phyloP scores from a whole-genome alignment of 2,113 vertebrate species.

The Neogale vison region DNA sequence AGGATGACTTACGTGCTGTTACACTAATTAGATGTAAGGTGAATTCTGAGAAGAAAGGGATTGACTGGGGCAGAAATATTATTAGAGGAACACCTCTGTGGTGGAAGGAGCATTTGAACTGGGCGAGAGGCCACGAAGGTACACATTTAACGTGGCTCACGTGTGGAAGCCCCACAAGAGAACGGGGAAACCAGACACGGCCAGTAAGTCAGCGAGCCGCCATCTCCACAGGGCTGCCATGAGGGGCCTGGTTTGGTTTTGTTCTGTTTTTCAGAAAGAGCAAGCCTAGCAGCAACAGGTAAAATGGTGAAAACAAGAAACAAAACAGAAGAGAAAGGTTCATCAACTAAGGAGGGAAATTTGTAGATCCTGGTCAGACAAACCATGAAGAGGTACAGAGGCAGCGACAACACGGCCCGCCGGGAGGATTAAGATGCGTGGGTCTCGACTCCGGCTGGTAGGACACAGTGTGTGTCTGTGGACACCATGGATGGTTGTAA shows the following conservation, averaged over 20 bases:
- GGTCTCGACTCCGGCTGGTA: not conserved
- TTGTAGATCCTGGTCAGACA: not conserved
- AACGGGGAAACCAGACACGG: not conserved
- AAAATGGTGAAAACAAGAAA: not conserved
- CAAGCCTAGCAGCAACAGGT: not conserved
- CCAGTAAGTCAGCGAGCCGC: not conserved
- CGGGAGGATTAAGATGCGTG: rapidly evolving
- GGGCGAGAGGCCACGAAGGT: not conserved
- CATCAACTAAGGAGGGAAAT: not conserved
- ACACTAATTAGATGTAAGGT: rapidly evolving
- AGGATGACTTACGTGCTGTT: no score
- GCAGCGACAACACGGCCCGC: not conserved
- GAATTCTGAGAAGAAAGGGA: not conserved
- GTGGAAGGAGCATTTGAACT: not conserved
- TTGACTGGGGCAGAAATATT: not conserved
- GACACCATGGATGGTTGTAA: rapidly evolving
- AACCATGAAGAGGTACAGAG: not conserved
- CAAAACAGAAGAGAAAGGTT: not conserved
- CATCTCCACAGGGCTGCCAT: no score
- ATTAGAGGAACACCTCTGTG: not conserved
- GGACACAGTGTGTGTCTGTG: rapidly evolving
- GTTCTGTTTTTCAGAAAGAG: not conserved
- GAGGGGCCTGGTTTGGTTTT: not conserved
- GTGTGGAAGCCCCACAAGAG: not conserved
- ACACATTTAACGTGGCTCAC: not conserved